phyloP scores from a whole-genome alignment of 2,113 vertebrate genomes.

The Lontra canadensis region DNA sequence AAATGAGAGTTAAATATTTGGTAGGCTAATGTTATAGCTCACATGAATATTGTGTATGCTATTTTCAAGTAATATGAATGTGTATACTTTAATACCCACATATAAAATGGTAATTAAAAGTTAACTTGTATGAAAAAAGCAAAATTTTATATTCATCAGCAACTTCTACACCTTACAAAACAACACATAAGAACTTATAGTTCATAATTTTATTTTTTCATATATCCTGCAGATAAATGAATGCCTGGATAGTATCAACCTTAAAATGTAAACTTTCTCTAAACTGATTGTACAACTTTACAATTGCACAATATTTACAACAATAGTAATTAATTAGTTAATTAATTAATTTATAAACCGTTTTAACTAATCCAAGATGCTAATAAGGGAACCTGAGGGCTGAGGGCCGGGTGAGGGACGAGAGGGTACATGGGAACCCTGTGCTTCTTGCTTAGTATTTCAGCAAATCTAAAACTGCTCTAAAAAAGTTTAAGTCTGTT shows the following conservation, averaged over 20 bases:
- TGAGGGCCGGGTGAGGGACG: background rate
- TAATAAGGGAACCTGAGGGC: background rate
- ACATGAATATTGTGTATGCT: background rate
- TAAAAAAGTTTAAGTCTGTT: background rate
- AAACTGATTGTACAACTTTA: too few species aligned
- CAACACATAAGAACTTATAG: background rate
- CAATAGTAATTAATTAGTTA: too few species aligned
- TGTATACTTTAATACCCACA: background rate
- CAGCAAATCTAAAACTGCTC: background rate
- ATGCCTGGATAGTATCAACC: background rate
- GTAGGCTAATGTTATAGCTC: background rate
- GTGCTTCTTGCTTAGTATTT: background rate
- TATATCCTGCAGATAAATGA: background rate
- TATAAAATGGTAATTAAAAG: background rate
- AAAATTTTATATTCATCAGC: background rate
- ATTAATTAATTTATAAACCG: background rate
- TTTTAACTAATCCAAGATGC: background rate
- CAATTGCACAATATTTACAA: too few species aligned
- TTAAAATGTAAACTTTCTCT: background rate
- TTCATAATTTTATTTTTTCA: conserved; percentile 2
- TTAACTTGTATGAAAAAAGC: background rate
- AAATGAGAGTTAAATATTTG: background rate
- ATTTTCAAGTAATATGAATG: background rate
- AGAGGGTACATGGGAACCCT: background rate
- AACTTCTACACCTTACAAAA: background rate